phyloP scores from a whole-genome alignment of 2,113 vertebrate species.

The Gymnobelideus leadbeateri region DNA sequence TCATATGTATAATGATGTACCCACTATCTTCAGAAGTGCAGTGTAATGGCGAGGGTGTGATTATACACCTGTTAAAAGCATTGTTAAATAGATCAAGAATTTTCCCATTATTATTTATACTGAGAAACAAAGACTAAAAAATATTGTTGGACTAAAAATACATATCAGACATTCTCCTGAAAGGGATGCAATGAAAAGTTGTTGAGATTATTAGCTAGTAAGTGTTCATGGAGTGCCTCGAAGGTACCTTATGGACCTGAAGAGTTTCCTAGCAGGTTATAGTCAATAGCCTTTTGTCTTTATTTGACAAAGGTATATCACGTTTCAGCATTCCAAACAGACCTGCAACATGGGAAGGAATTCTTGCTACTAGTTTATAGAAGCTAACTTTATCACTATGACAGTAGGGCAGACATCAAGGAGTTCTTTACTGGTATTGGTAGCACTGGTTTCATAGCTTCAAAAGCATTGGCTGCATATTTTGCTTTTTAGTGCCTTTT shows the following conservation, averaged over 20 bases:
- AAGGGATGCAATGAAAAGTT: slow-evolving; percentile 4
- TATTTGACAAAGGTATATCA: neutral
- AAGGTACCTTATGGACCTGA: slow-evolving; percentile 17
- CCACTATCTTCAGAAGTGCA: slow-evolving; percentile 32
- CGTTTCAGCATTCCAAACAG: slow-evolving; percentile 63
- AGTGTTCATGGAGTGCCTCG: neutral
- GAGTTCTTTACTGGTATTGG: slow-evolving; percentile 70
- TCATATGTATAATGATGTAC: slow-evolving; percentile 18
- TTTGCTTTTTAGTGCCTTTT: slow-evolving; percentile 64
- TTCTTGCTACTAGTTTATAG: slow-evolving; percentile 70
- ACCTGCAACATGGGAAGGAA: slow-evolving; percentile 73
- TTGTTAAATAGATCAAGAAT: slow-evolving; percentile 51
- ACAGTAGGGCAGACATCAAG: slow-evolving; percentile 62
- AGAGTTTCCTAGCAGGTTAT: neutral
- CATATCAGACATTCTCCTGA: slow-evolving; percentile 18
- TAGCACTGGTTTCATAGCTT: slow-evolving; percentile 57
- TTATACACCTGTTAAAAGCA: slow-evolving; percentile 36
- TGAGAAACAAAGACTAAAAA: slow-evolving; percentile 28
- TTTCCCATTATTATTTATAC: neutral
- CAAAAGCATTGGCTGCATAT: slow-evolving; percentile 58
- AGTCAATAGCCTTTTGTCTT: neutral
- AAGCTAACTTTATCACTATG: slow-evolving; percentile 51
- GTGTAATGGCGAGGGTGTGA: slow-evolving; percentile 22
- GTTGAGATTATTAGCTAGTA: slow-evolving; percentile 12
- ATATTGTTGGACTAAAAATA: slow-evolving; percentile 29